Evolutionary conservation across 2,888 invertebrate genomes (phyloP), one percentile per base, ranked within the genome.

Genomic region (Athripsodes cinereus): DNA sequence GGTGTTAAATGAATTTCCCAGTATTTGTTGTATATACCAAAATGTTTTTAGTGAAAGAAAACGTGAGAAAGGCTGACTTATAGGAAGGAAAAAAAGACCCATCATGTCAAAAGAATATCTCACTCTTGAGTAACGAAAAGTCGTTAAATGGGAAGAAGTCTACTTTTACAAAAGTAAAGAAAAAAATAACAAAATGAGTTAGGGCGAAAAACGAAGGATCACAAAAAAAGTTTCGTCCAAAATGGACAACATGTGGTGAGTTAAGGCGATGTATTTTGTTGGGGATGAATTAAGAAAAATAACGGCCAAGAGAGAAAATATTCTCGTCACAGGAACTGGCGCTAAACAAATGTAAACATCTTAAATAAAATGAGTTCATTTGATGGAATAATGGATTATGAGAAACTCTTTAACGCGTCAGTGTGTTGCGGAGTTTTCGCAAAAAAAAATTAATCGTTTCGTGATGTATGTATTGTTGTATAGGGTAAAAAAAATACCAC

Each of bases 221-320:
- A 40, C 40, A 40, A 40, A 47, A 50, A 50, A 50, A 50, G 50
- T 50, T 50, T 26, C 18, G 22, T 5, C 11, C 31, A 22, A 50
- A 50, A 22, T 16, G 22, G 52, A 34, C 52, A 52, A 52, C 52
- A 52, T 35, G 52, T 52, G 52, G 34, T 26, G 18, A 34, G 22
- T n/a, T 50, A 50, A 2, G 31, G 22, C 50, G 18, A 22, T 50
- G 48, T 48, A 20, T 48, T 48, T 48, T 48, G 48, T 18, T 48
- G 48, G 19, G 19, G 48, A 50, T 13, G 50, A 50, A 50, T 50
- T 50, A 50, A 26, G 50, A 20, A 50, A 50, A 21, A 50, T 20
- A 50, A 50, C 21, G 50, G 16, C 50, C 8, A 16, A 19, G n/a
- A 22, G 22, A 31, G 34, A 52, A 22, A 52, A 52, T 34, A 52